Conservation (phyloP, 2,797 vertebrate species). For the Protonibea diacanthus region DNA sequence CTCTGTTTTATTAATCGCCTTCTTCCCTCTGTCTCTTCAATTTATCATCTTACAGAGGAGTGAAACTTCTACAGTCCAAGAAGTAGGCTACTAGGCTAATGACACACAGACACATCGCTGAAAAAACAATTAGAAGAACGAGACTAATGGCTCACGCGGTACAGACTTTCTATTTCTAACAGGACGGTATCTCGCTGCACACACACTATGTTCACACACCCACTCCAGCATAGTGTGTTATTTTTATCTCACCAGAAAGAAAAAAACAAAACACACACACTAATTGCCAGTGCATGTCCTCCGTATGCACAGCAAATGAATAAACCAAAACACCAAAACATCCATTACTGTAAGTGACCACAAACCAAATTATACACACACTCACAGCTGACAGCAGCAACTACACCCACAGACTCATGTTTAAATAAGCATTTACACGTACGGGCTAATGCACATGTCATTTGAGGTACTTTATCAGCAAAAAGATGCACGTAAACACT, state of each 20-base stretch:
- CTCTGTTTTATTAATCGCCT: not conserved
- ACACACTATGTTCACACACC: conserved; percentile 22
- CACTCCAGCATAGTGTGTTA: conserved; percentile 45
- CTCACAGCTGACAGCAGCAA: conserved; percentile 58
- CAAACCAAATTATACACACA: conserved; percentile 56
- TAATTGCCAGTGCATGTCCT: conserved; percentile 12
- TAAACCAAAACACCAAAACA: conserved; percentile 36
- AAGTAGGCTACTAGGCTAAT: conserved; percentile 56
- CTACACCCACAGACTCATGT: conserved; percentile 31
- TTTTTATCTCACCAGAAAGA: conserved; percentile 48
- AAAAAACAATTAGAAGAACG: conserved; percentile 10
- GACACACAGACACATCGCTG: conserved; percentile 1
- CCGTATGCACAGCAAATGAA: conserved; percentile 2
- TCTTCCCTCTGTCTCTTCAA: not conserved
- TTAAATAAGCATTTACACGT: conserved; percentile 32
- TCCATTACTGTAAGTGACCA: conserved; percentile 44
- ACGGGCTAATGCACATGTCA: conserved; percentile 9
- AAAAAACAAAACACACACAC: not conserved
- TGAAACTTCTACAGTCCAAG: not conserved
- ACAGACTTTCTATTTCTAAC: conserved; percentile 20
- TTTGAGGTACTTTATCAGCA: conserved; percentile 34
- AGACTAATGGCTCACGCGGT: not conserved
- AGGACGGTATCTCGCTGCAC: not conserved
- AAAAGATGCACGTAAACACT: no score
- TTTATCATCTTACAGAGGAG: conserved; percentile 6